Conservation (phyloP, 2,797 vertebrate genomes). For the Ctenosaura bakeri region DNA sequence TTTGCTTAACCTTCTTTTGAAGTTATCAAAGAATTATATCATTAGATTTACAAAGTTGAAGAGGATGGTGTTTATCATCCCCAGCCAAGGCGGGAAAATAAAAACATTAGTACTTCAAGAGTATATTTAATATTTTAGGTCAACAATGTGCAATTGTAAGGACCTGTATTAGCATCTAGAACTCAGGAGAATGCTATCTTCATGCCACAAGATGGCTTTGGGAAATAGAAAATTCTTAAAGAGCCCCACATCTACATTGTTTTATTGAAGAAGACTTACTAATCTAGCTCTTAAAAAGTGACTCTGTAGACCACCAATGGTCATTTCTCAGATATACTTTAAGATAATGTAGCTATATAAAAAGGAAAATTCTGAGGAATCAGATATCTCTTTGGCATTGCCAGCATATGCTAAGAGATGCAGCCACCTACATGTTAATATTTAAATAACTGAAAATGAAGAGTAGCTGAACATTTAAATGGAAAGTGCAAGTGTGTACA, state of each 20-base stretch:
- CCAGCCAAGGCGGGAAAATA: no score
- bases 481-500: background rate
- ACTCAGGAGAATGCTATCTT: background rate
- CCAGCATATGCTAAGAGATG: background rate
- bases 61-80: background rate
- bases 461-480: background rate
- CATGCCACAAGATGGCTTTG: background rate
- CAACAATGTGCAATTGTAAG: background rate
- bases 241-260: background rate
- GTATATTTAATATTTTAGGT: background rate
- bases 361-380: background rate
- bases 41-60: conserved; percentile 28
- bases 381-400: background rate
- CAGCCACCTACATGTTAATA: background rate
- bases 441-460: background rate
- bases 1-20: conserved; percentile 46
- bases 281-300: background rate
- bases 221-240: background rate
- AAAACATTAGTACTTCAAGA: background rate
- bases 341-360: background rate
- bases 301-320: background rate
- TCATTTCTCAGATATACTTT: background rate
- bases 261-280: background rate
- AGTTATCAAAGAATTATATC: conserved; percentile 20
- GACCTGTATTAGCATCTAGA: background rate